Evolutionary conservation across 2,888 invertebrate species (phyloP), one percentile per base, ranked within the genome.

Genomic region (Embidobia sp.): DNA sequence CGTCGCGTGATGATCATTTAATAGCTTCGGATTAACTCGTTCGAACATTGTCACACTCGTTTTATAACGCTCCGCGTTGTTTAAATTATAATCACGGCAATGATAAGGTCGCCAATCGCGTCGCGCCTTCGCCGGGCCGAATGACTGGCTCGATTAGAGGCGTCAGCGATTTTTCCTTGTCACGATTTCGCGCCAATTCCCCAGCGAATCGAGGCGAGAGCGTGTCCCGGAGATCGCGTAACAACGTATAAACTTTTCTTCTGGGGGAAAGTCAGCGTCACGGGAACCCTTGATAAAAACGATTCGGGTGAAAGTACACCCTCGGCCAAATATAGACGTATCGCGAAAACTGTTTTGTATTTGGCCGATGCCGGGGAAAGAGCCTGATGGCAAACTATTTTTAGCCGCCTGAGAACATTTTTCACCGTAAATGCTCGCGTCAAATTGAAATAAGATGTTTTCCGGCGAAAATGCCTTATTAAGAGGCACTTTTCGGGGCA

Each of bases 1-100:
- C 74, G 66, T 77, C 55, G 70, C 49, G 59, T 77, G 76, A 78
- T 77, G 77, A 80, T 80, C 80, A 77, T 78, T 80, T 80, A 80
- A 77, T 77, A 77, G 76, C 72, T 70, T 63, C 66, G 73, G 75
- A 73, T 78, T 70, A 70, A 70, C 70, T 69, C 69, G 59, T 59
- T 69, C 33, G 57, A 59, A 69, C 57, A 69, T 69, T 69, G 69
- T 69, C 69, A 49, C 69, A 69, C 59, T 69, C 69, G 42, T 69
- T 69, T 22, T 22, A 22, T 22, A 22, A 49, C 27, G 16, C n/a
- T n/a, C n/a, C n/a, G n/a, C n/a, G n/a, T 15, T 2, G 11, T 3
- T 4, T 4, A 19, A 48, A 57, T 57, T 26, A 48, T 42, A 33
- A 48, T 46, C 19, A 22, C 6, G 22, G 37, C 18, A 55, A 35